Evolutionary conservation across 2,888 invertebrate genomes (phyloP), one percentile per base, ranked within the genome.

Genomic region (Ochropleura leucogaster): DNA sequence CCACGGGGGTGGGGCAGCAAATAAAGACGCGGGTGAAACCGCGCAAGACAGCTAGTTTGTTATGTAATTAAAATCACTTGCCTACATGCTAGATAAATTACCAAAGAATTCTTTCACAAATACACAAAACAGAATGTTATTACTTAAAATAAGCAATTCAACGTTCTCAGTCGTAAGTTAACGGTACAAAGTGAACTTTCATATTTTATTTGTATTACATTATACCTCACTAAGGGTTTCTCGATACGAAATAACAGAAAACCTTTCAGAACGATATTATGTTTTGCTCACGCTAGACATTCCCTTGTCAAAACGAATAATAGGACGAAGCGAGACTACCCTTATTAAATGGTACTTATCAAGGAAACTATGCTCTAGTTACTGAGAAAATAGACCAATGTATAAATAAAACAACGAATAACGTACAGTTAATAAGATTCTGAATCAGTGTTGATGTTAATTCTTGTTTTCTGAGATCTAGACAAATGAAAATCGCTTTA

Each of bases 221-320:
- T 72, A 46, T 72, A 20, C 12, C 4, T 40, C 8, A 40, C 7
- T 40, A 12, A 60, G 75, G 51, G 53, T 80, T 46, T 65, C 20
- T 40, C 20, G 8, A 59, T 20, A 12, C 16, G 60, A 75, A 62
- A 75, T 51, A 73, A 55, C 49, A 66, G n/a, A 67, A 66, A 64
- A 68, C 64, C 64, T 65, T 57, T 77, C 51, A 74, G 80, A 20
- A 9, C 9, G 53, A 63, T 76, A 76, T 66, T 62, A 65, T 44
- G 4, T 63, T 63, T 63, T 68, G 46, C 46, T 82, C 12, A 46
- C n/a, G 67, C 42, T 62, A 60, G 53, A 66, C 20, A 75, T 66
- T 78, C 60, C 55, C 55, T 78, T 76, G 67, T 78, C 66, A 82
- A 75, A 66, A 67, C 42, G n/a, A 55, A 82, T 77, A 76, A 81